A percentile compares a stretch with the other conserved stretches of the same genome.
Evolutionary conservation across 2,113 vertebrate genomes (phyloP).

Genomic region (Syrrhaptes paradoxus): DNA sequence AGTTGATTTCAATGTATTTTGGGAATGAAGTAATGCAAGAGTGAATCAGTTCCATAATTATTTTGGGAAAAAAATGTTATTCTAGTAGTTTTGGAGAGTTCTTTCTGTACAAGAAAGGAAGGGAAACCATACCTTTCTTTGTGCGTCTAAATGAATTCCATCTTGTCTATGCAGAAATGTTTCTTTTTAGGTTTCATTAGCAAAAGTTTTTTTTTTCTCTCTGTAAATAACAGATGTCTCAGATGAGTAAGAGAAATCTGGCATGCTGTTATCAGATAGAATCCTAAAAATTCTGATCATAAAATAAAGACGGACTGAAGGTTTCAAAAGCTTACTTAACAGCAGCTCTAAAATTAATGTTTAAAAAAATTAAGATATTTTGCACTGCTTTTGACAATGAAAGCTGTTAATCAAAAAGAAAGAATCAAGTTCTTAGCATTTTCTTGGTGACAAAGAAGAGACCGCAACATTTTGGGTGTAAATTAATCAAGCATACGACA

Average conservation of each 20-base stretch:
- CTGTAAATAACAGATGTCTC: constrained; percentile 45
- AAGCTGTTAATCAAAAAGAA: neutral
- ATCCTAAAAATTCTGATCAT: constrained; percentile 9
- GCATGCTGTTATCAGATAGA: neutral
- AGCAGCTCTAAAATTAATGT: neutral
- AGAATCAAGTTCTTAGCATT: neutral
- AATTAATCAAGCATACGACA: neutral
- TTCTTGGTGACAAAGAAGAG: neutral
- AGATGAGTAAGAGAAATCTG: neutral
- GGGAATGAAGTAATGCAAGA: neutral
- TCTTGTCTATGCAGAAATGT: constrained; percentile 16
- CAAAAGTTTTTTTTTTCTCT: constrained; percentile 2
- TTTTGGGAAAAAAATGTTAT: neutral
- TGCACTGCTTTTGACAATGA: neutral
- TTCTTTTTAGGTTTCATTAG: constrained; percentile 43
- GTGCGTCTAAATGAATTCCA: constrained; percentile 27
- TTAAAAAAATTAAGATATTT: neutral
- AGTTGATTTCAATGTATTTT: constrained; percentile 45
- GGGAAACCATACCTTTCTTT: neutral
- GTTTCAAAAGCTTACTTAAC: neutral
- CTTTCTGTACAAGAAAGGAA: neutral
- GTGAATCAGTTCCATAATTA: constrained; percentile 25
- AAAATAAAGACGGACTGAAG: neutral
- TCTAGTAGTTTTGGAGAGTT: neutral
- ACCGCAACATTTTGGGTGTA: neutral